A percentile compares a stretch with the other conserved stretches of the same genome.
phyloP scores from a whole-genome alignment of 2,113 vertebrate genomes.

The Mesoclemmys tuberculata region DNA sequence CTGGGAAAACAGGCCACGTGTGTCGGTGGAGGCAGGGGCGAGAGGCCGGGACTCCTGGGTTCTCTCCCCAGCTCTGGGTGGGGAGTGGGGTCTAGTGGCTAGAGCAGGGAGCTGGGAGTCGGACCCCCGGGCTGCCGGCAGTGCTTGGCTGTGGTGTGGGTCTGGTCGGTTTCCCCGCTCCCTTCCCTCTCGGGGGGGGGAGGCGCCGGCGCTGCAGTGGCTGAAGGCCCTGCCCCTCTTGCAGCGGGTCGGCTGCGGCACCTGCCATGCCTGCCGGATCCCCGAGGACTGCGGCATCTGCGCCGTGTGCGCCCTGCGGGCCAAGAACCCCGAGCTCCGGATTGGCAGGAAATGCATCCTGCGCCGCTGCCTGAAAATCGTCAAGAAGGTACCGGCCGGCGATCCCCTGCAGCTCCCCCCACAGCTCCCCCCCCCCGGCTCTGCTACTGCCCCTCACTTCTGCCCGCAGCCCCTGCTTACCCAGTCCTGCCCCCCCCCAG shows the following conservation, averaged over 20 bases:
- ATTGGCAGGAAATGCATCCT: constrained; percentile 71
- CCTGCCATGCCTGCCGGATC: constrained; percentile 70
- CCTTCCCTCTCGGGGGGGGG: neutral
- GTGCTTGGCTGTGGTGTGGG: neutral
- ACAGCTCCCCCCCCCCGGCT: neutral
- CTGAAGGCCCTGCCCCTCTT: neutral
- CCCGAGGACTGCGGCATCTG: constrained; percentile 75
- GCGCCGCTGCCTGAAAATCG: constrained; percentile 75
- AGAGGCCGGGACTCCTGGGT: too few relatives aligned
- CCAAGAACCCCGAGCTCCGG: constrained; percentile 59
- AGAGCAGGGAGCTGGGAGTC: neutral
- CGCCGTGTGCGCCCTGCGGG: constrained; percentile 67
- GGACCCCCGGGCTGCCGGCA: neutral
- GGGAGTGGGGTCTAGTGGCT: neutral
- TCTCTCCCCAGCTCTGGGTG: neutral
- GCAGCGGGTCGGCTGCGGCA: constrained; percentile 76
- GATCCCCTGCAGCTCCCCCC: neutral
- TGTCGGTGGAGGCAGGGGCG: neutral
- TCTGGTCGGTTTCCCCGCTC: neutral
- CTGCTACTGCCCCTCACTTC: constrained; percentile 15
- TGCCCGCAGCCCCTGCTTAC: too few relatives aligned
- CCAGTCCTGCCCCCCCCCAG: neutral
- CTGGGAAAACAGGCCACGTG: too few relatives aligned
- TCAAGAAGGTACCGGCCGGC: constrained; percentile 64
- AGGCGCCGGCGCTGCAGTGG: too few relatives aligned